phyloP scores from a whole-genome alignment of 2,888 invertebrate species.

The Operophtera brumata region DNA sequence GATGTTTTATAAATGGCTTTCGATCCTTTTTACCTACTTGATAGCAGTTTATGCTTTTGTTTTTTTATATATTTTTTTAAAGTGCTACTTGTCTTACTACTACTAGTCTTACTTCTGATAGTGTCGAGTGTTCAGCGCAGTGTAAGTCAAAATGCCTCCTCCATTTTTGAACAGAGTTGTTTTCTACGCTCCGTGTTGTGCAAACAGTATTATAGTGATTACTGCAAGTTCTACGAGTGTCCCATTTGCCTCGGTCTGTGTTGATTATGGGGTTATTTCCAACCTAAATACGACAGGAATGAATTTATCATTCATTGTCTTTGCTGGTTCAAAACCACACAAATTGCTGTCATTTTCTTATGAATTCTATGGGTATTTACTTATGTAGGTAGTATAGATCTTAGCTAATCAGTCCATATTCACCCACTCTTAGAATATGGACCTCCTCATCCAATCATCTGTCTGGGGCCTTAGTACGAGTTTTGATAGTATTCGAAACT shows the following conservation, averaged over 20 bases:
- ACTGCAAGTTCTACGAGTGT: constrained; percentile 18
- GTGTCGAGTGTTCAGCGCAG: no score
- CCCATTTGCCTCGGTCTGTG: constrained; percentile 44
- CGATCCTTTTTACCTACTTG: no score
- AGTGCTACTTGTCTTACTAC: no score
- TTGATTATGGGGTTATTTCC: constrained; percentile 49
- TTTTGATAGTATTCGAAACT: no score
- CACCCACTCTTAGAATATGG: no score
- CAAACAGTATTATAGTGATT: constrained; percentile 27
- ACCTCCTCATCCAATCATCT: no score
- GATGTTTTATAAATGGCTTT: no score
- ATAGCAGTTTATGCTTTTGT: no score
- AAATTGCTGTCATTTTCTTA: constrained; percentile 10
- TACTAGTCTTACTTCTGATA: no score
- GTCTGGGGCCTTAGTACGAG: no score
- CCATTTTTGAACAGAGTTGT: constrained; percentile 7
- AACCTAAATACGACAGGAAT: constrained; percentile 16
- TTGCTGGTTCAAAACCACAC: constrained; percentile 5
- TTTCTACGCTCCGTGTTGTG: constrained; percentile 10
- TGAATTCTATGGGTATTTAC: background rate
- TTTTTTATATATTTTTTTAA: no score
- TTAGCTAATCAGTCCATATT: no score
- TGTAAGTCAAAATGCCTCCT: constrained; percentile 1
- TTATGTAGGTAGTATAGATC: background rate
- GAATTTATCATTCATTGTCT: constrained; percentile 22